These are phyloP conservation scores for Naja naja DNA, from an alignment of 2,113 vertebrate species.

Conservation along the genomic window DNA sequence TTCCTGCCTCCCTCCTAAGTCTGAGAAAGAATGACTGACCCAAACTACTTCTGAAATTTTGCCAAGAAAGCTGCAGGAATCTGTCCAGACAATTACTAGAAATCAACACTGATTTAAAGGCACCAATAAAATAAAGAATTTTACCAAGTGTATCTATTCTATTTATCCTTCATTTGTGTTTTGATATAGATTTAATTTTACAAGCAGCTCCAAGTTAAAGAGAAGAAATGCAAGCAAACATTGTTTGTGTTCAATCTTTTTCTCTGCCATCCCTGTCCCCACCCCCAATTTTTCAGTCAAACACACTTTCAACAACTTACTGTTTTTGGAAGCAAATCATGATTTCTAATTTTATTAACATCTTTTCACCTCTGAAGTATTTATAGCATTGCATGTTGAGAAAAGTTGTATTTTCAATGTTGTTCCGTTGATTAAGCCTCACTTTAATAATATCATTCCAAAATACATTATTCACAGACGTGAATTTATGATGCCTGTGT, in stretches of 20 bases:
- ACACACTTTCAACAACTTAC: background rate
- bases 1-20: too few species aligned
- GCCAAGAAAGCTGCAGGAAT: background rate
- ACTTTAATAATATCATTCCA: background rate
- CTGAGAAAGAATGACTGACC: too few species aligned
- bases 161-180: background rate
- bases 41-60: background rate
- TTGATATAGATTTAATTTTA: background rate
- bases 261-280: background rate
- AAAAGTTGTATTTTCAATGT: background rate
- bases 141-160: background rate
- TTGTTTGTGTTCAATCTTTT: background rate
- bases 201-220: background rate
- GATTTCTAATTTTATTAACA: background rate
- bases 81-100: background rate
- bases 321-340: slow-evolving; percentile 1
- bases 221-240: background rate
- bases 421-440: background rate
- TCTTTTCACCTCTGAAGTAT: background rate
- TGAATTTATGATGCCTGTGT: background rate
- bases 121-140: background rate
- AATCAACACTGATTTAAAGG: background rate
- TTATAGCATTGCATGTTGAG: background rate
- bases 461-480: background rate
- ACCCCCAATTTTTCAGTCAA: background rate